Base-by-base conservation (phyloP, 1,140 invertebrate species). In the Drosophila takahashii region DNA sequence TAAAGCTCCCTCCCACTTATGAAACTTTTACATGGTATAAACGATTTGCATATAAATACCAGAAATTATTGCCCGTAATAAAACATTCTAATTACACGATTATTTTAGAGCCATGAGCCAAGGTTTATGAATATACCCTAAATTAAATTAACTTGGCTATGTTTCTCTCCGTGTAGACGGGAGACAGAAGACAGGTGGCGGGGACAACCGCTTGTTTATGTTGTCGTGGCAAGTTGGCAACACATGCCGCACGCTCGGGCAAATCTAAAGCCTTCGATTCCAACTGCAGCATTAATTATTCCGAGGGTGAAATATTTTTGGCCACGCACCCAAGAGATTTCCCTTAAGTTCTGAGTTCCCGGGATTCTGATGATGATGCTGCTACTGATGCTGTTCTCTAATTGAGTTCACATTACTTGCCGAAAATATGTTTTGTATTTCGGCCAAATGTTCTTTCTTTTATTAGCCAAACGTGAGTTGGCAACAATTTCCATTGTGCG, bases 321-420 rank as follows among this genome's bases (percentile, higher is more conserved):
- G 42, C 50, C 64, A 69, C 65, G 66, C 66, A 56, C 66, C 45
- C 62, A 37, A 52, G 50, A 67, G 66, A 56, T 69, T 69, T 70
- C n/a, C 26, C 59, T 32, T n/a, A 69, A 56, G 34, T 27, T 15
- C 64, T 56, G 26, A n/a, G n/a, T 26, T 15, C 44, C 34, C 42
- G 36, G 22, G 32, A 18, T 48, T 16, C 10, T 18, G 41, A 41
- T 44, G 45, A 44, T 73, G 45, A 34, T 69, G 45, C n/a, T 44
- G 29, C 34, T 70, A 52, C 32, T 37, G 58, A 45, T 51, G 44
- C 29, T 34, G 56, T 27, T 41, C 45, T 53, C 84, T 87, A 87
- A 87, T 87, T 89, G 83, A 89, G 83, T 87, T 83, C 79, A 83
- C 83, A 87, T 87, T 87, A 87, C 83, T 79, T 89, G 84, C 61